Percentiles rank a stretch among this genome's conserved stretches.
Evolutionary conservation across 2,113 vertebrate species (phyloP).

Genomic region (Boleophthalmus pectinirostris): DNA sequence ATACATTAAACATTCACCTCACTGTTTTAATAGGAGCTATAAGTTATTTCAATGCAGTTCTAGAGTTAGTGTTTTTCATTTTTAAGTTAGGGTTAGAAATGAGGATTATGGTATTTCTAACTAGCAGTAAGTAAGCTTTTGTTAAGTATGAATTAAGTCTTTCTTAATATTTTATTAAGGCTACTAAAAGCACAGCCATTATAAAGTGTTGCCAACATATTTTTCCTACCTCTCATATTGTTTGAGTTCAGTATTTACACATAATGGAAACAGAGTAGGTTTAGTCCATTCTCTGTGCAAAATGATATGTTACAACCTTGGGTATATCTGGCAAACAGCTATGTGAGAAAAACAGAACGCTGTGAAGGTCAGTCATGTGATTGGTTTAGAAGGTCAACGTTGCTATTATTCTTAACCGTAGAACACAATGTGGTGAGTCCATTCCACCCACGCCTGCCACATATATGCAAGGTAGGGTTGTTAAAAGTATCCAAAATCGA

Average conservation of each 20-base stretch:
- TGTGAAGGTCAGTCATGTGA: slow-evolving; percentile 69
- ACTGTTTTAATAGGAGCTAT: too few species aligned
- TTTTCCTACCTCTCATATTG: neutral
- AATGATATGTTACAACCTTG: slow-evolving; percentile 41
- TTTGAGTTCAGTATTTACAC: slow-evolving; percentile 7
- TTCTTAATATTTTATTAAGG: too few species aligned
- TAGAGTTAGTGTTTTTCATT: neutral
- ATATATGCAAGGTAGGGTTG: neutral
- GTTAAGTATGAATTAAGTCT: too few species aligned
- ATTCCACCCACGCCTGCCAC: slow-evolving; percentile 19
- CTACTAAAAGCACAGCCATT: too few species aligned
- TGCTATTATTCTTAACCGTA: slow-evolving; percentile 56
- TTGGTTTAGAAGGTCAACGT: slow-evolving; percentile 69
- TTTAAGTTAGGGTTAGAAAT: too few species aligned
- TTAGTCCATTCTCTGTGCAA: slow-evolving; percentile 16
- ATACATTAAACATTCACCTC: too few species aligned
- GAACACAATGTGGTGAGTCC: slow-evolving; percentile 44
- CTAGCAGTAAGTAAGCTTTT: too few species aligned
- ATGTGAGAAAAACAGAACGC: slow-evolving; percentile 35
- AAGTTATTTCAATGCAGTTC: neutral
- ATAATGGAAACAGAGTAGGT: slow-evolving; percentile 5
- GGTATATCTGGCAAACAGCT: slow-evolving; percentile 41
- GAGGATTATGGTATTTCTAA: too few species aligned
- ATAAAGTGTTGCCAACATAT: neutral
- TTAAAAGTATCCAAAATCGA: too few species aligned